Percentiles rank a stretch among this genome's conserved stretches.
Conservation (phyloP, 35 echinoderm and acorn worm species). For the Acanthaster planci region DNA sequence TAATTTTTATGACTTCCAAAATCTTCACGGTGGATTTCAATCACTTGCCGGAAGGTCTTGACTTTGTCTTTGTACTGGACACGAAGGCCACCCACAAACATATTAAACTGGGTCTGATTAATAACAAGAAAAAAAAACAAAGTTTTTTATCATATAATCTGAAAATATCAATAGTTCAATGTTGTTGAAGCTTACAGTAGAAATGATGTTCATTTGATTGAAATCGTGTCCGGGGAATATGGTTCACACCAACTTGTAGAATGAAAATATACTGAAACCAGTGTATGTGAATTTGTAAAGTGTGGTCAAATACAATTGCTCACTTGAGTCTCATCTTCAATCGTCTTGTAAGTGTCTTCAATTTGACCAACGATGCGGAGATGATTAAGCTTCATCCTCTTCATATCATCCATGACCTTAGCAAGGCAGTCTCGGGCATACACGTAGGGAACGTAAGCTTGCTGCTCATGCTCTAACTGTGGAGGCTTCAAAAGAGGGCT, state of each 20-base stretch:
- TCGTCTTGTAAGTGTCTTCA: constrained; percentile 79
- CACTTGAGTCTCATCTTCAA: constrained; percentile 98
- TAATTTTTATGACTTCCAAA: constrained; percentile 71
- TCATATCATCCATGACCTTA: constrained; percentile 95
- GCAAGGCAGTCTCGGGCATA: constrained; percentile 82
- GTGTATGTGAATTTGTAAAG: too few species aligned
- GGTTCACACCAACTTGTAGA: neutral
- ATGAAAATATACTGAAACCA: neutral
- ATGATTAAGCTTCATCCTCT: constrained; percentile 88
- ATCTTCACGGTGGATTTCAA: constrained; percentile 81
- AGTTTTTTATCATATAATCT: neutral
- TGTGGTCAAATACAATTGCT: neutral
- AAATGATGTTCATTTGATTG: too few species aligned
- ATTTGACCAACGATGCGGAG: constrained; percentile 84
- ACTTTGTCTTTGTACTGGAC: constrained; percentile 87
- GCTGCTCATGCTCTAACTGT: constrained; percentile 74
- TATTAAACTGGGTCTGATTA: constrained; percentile 85
- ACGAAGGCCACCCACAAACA: constrained; percentile 84
- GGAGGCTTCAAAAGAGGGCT: constrained; percentile 62
- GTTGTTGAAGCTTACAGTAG: too few species aligned
- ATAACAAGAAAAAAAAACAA: constrained; percentile 12
- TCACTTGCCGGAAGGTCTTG: constrained; percentile 88
- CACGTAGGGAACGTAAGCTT: constrained; percentile 90
- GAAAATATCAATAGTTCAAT: too few species aligned
- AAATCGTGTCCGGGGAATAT: too few species aligned